Conservation (phyloP, 2,888 invertebrate species). For the Germaria angustata region DNA sequence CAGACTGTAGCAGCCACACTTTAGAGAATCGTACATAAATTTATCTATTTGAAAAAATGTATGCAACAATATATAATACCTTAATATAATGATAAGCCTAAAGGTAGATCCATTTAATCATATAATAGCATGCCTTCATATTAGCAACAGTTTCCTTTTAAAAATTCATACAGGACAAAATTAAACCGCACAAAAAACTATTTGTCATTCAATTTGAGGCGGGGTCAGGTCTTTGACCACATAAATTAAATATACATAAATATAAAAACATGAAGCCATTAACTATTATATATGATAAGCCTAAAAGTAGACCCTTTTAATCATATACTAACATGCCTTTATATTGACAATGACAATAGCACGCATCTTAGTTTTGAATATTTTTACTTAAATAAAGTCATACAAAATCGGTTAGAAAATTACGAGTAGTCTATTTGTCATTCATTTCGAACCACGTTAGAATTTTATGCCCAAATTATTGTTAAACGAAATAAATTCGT, state of each 20-base stretch:
- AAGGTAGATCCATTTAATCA: slow-evolving; percentile 33
- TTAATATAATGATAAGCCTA: too few species aligned
- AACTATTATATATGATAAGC: too few species aligned
- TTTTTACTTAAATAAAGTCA: too few species aligned
- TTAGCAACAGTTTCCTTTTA: background rate
- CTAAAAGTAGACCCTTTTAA: too few species aligned
- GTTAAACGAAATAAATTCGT: background rate
- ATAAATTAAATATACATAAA: slow-evolving; percentile 3
- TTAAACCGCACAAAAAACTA: background rate
- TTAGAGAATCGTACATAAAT: slow-evolving; percentile 26
- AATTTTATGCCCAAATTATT: background rate
- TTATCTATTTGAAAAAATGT: slow-evolving; percentile 22
- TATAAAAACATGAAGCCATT: too few species aligned
- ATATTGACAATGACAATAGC: too few species aligned
- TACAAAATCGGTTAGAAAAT: too few species aligned
- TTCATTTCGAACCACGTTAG: too few species aligned
- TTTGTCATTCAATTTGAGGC: background rate
- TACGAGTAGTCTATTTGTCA: too few species aligned
- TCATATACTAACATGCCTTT: too few species aligned
- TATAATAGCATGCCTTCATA: slow-evolving; percentile 10
- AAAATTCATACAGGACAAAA: slow-evolving; percentile 6
- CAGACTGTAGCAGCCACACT: slow-evolving; percentile 57
- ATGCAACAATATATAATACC: background rate
- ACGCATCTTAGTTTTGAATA: too few species aligned
- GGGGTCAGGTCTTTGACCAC: background rate